Base-by-base conservation (phyloP, 2,888 invertebrate species). In the Amitus sp. region DNA sequence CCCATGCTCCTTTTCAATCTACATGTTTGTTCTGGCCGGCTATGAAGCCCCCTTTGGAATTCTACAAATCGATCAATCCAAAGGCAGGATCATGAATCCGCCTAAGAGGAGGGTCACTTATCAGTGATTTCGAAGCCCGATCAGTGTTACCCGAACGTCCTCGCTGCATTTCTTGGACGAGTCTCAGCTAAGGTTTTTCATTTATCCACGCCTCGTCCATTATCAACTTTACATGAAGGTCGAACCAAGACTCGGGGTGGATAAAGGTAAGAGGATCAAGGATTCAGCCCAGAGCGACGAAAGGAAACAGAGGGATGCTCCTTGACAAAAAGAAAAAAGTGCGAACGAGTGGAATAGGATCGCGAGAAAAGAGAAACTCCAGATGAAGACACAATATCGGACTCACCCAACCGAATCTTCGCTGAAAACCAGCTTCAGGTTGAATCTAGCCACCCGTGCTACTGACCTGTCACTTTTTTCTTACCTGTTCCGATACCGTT, bases 391-490 rank as follows among this genome's bases (percentile, higher is more conserved):
- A 9, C 12, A 42, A 60, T 66, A 67, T 53, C 68, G 68, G 70
- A 72, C 67, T 67, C 76, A 75, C 63, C 77, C 73, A 69, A 76
- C 75, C 78, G 74, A 62, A 78, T 77, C 73, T 77, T 77, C 78
- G 74, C 70, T 63, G 67, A 68, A 71, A 75, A 72, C 69, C 65
- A 70, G 74, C 72, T 71, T 70, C 70, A 70, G 65, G 63, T 68
- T 62, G 68, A 72, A 71, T 71, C 66, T 72, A 72, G 58, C 71
- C 71, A 67, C 67, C 74, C 71, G 71, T 73, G 68, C 62, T 70
- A 70, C 67, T 71, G 74, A 73, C 71, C 72, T 66, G 69, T 70
- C 70, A 71, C 66, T 66, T 67, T 69, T 63, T 42, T 18, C 42
- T 42, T 42, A 42, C 42, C 42, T 42, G 42, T n/a, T n/a, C n/a